phyloP scores from a whole-genome alignment of 1,140 invertebrate genomes.

The Drosophila gunungcola region DNA sequence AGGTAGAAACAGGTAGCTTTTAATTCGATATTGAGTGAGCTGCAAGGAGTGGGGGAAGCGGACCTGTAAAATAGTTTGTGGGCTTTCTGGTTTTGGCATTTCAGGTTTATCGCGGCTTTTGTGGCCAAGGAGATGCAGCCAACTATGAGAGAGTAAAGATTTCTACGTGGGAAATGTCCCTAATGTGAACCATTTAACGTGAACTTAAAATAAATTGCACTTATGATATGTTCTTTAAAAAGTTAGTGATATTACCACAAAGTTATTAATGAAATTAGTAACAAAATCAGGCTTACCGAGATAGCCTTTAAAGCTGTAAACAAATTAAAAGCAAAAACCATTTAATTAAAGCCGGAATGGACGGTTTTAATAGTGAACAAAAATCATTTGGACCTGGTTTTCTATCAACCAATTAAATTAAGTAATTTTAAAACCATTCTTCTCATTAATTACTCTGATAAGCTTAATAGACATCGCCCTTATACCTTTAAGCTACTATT shows the following conservation, averaged over 20 bases:
- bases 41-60: not conserved
- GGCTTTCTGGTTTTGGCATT: conserved; percentile 9
- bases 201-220: not conserved
- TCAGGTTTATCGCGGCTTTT: conserved; percentile 38
- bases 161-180: not conserved
- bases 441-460: not conserved
- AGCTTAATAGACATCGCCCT: conserved; percentile 5
- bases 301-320: no score
- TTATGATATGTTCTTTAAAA: not conserved
- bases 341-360: no score
- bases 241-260: no score
- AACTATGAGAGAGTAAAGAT: conserved; percentile 27
- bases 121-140: conserved; percentile 23
- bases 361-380: not conserved
- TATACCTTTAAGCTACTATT: conserved; percentile 1
- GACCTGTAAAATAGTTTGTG: conserved; percentile 31
- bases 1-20: conserved; percentile 40
- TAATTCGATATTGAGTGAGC: conserved; percentile 61
- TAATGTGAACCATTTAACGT: not conserved
- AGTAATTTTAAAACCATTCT: not conserved
- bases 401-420: conserved; percentile 1
- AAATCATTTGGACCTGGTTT: no score
- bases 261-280: no score
- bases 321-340: no score
- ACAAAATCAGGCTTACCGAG: no score